phyloP scores from a whole-genome alignment of 2,888 invertebrate species.

The Drosophila aldrichi region DNA sequence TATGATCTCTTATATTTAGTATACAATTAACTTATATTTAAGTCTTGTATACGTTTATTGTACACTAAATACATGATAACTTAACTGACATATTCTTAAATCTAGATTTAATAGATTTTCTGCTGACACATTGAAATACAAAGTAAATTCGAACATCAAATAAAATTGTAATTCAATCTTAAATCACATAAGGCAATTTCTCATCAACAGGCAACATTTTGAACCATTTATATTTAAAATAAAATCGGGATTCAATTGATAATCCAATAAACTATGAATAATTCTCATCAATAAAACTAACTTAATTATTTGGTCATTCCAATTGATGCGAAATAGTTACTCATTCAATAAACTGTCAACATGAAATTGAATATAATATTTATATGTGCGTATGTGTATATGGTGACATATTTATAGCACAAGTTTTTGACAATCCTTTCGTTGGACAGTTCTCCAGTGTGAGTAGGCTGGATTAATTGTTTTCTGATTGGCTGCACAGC shows the following conservation, averaged over 20 bases:
- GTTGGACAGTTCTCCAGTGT: background rate
- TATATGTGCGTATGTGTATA: too few relatives aligned
- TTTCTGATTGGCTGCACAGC: constrained; percentile 7
- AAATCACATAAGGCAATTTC: too few relatives aligned
- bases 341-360: background rate
- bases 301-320: background rate
- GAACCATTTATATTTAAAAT: background rate
- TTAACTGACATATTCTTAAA: too few relatives aligned
- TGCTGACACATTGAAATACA: too few relatives aligned
- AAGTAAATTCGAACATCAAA: too few relatives aligned
- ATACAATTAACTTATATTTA: too few relatives aligned
- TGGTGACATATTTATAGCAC: background rate
- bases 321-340: background rate
- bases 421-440: background rate
- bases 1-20: too few relatives aligned
- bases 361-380: background rate
- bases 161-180: too few relatives aligned
- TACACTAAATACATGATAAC: too few relatives aligned
- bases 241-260: background rate
- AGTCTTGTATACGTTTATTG: too few relatives aligned
- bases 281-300: background rate
- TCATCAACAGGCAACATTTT: too few relatives aligned
- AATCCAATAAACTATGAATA: background rate
- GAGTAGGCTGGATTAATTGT: constrained; percentile 12
- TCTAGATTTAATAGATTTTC: too few relatives aligned